Evolutionary conservation across 2,113 vertebrate genomes (phyloP), one percentile per base, ranked within the genome.

Genomic region (Lynx canadensis): DNA sequence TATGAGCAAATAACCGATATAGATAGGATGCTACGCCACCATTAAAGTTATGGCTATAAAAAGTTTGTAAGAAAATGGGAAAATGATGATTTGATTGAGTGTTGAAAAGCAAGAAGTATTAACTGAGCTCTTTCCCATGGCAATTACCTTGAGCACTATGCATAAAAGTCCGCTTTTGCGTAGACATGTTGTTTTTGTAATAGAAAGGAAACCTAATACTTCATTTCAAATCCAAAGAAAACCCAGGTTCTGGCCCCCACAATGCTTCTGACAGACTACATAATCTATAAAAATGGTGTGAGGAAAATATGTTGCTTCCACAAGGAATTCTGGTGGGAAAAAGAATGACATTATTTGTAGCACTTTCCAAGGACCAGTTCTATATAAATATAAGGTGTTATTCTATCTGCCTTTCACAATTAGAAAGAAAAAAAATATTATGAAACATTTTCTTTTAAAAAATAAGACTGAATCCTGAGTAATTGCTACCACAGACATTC

Each of bases 221-320:
- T n/a, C 45, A 94, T 95, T 85, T 97, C 33, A 29, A 69, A 65
- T 96, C 87, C 97, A 97, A 98, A 92, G 86, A 95, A 96, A 96
- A 97, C 73, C 52, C 19, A 76, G 69, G 23, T 87, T 94, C 66
- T 97, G 97, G 83, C 81, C 45, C 87, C 79, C 0, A 7, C 41
- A 52, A 23, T 66, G 33, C 41, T 92, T 95, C 93, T 97, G 93
- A 97, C 96, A 95, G 94, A 91, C 81, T 71, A 29, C 80, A 69
- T 89, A 82, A 93, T 85, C 96, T 82, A 50, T 95, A 76, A 95
- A 96, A 86, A 57, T 36, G 21, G 91, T 57, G 73, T 89, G 60
- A 94, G 21, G 78, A 93, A 96, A 93, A 69, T 65, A 90, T 80
- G 57, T 55, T 89, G 73, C 81, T 95, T 97, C 94, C 91, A 90